These are phyloP conservation scores for Whitmania pigra DNA, from an alignment of 1,140 invertebrate genomes.

Conservation along the genomic window DNA sequence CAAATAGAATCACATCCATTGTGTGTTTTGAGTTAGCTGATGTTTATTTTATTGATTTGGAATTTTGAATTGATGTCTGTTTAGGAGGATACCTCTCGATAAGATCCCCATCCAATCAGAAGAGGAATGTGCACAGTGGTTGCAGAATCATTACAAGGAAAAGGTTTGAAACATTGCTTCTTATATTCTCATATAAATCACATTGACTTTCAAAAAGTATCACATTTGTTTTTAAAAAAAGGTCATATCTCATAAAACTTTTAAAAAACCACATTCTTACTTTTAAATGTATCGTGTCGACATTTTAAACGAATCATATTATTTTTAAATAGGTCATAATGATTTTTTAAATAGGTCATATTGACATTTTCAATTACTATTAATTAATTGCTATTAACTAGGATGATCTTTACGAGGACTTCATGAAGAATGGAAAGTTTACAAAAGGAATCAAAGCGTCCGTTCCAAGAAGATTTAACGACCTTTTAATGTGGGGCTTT, in stretches of 20 bases:
- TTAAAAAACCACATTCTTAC: too few species aligned
- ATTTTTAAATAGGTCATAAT: too few species aligned
- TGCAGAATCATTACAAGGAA: slow-evolving; percentile 63
- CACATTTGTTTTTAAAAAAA: too few species aligned
- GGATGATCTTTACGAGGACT: slow-evolving; percentile 38
- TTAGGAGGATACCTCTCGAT: slow-evolving; percentile 62
- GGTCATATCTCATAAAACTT: too few species aligned
- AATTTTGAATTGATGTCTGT: slow-evolving; percentile 4
- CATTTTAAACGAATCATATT: too few species aligned
- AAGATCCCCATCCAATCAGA: slow-evolving; percentile 63
- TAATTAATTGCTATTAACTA: slow-evolving; percentile 26
- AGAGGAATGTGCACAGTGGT: slow-evolving; percentile 61
- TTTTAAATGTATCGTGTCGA: too few species aligned
- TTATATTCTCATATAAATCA: slow-evolving; percentile 4
- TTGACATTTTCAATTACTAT: neutral
- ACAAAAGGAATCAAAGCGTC: slow-evolving; percentile 26
- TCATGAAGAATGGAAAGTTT: slow-evolving; percentile 34
- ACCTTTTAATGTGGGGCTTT: slow-evolving; percentile 33
- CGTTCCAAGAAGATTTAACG: slow-evolving; percentile 29
- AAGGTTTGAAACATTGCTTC: slow-evolving; percentile 50
- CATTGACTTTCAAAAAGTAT: too few species aligned
- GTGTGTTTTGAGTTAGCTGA: slow-evolving; percentile 9
- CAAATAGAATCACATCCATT: slow-evolving; percentile 27
- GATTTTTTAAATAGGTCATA: too few species aligned
- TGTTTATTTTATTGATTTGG: neutral